Evolutionary conservation across 2,797 vertebrate species (phyloP), one percentile per base, ranked within the genome.

Genomic region (Gambusia yucatana): DNA sequence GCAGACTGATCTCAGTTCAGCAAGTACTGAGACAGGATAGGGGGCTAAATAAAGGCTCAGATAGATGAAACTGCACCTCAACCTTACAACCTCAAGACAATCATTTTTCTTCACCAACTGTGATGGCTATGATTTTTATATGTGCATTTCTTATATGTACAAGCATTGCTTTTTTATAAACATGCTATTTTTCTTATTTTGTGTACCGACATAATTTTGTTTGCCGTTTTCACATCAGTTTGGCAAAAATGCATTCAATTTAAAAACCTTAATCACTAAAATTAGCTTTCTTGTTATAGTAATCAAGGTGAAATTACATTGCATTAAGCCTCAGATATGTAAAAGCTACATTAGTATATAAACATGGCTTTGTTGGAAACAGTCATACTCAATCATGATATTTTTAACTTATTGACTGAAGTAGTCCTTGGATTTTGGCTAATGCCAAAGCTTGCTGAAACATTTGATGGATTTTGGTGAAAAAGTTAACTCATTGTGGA

Each of bases 1-100:
- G 84, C 93, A 96, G 97, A 97, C 87, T 93, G 96, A 97, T 97
- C 96, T 95, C 92, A 95, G 95, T 95, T 96, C 91, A 93, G 93
- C 81, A 87, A 86, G 87, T 92, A 90, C 72, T 47, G 65, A 91
- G 93, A 93, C 93, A 95, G 92, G 90, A 95, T 92, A 86, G 88
- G 87, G 87, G 94, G 94, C 95, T 95, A 96, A 96, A 96, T 95
- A 96, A 96, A 95, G 94, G 92, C 94, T 87, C 90, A 95, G 95
- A 95, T 93, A 94, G 93, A 96, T 95, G 95, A 90, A 95, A 94
- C 87, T 84, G 82, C 59, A 85, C 86, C 79, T 69, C 89, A 89
- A 91, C 92, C 92, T 90, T 91, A 90, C 93, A 92, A 91, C 89
- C 89, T 90, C 84, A 85, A 91, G 79, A 91, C 90, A 91, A 93